Evolutionary conservation across 1,140 invertebrate genomes (phyloP), one percentile per base, ranked within the genome.

Genomic region (Ceratoteleas bidentatus): DNA sequence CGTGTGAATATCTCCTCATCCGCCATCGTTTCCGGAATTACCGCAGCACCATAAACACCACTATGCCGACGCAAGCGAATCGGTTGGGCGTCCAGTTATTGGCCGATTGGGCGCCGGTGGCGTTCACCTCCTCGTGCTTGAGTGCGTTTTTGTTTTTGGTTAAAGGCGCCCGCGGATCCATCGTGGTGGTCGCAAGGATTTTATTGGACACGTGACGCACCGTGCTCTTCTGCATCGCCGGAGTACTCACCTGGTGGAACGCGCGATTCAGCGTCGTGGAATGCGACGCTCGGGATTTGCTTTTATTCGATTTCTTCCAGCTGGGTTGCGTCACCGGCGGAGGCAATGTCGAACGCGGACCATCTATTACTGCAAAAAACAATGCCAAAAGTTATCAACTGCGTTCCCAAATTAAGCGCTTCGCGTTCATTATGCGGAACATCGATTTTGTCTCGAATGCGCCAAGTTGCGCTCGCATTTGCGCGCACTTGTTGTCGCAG

Each of bases 251-350:
- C 73, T 87, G 88, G 53, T 88, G 81, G 66, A 83, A 87, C 64
- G 83, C 47, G 14, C 85, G 83, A 82, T 87, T 87, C 53, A 84
- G 77, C 45, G 86, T 86, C 32, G 88, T 87, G 24, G 83, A 84
- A 60, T 85, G 84, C 6, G 66, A 77, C 32, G 80, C 74, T 81
- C 85, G 88, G n/a, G 84, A 85, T 64, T 83, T 88, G 34, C 69
- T 85, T 60, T 85, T 85, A 85, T 86, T 85, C 56, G 61, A 54
- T 66, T 86, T 87, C 45, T 85, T 88, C 85, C 78, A 82, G 49
- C 73, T 93, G 2, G 92, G 92, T 33, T 92, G 92, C 9, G 93
- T 94, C 14, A 93, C 91, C 5, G 90, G 90, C 0, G 90, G 93
- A 38, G 92, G 90, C 45, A 91, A 90, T 38, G 93, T 94, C 3